These are phyloP conservation scores for Zalophus californianus DNA, from an alignment of 2,797 vertebrate genomes.

Conservation along the genomic window DNA sequence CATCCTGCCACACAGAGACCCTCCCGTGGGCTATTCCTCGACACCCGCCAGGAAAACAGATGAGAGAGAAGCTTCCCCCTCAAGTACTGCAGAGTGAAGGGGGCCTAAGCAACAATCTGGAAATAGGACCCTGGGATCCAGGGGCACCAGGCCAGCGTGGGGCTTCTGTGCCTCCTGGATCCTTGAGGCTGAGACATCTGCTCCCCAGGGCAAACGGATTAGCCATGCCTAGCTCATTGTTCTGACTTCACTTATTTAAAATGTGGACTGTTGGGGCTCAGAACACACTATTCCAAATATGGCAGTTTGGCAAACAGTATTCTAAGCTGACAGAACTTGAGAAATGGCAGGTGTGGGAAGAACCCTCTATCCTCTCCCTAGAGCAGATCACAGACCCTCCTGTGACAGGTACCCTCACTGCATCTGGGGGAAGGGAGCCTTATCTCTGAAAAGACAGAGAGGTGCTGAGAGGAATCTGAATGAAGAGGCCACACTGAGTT, in stretches of 20 bases:
- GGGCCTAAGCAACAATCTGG: neutral
- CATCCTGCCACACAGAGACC: accelerated
- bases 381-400: neutral
- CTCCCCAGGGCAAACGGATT: accelerated
- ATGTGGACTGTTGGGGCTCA: accelerated
- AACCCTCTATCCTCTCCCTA: neutral
- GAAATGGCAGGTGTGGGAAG: neutral
- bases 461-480: neutral
- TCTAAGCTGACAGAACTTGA: neutral
- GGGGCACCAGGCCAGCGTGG: neutral
- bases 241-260: neutral
- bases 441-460: neutral
- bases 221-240: accelerated
- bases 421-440: accelerated
- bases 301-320: neutral
- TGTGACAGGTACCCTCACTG: accelerated
- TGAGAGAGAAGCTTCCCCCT: no score
- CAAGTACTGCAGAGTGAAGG: accelerated
- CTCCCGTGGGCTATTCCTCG: neutral
- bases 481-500: accelerated
- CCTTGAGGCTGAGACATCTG: neutral
- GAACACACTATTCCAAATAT: accelerated
- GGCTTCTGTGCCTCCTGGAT: accelerated
- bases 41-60: no score
- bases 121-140: accelerated